phyloP scores from a whole-genome alignment of 2,113 vertebrate genomes.

The Chiloscyllium plagiosum region DNA sequence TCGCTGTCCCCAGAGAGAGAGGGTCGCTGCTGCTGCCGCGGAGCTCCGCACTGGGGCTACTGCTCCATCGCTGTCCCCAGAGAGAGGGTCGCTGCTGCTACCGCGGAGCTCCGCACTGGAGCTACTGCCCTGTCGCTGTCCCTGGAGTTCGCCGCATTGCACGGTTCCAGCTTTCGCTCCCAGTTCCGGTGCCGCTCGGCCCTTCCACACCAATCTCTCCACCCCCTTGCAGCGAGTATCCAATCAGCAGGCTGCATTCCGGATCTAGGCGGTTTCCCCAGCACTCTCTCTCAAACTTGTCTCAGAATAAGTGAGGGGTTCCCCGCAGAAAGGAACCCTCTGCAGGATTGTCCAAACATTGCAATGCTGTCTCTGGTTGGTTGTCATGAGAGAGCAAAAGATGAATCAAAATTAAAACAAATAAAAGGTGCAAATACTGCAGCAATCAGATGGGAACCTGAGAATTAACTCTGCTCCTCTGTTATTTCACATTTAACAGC shows the following conservation, averaged over 20 bases:
- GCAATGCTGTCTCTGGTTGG: neutral
- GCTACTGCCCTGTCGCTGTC: neutral
- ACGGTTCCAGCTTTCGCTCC: too few species aligned
- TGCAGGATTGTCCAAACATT: neutral
- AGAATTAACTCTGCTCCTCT: neutral
- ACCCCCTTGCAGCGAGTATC: neutral
- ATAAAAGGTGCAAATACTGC: neutral
- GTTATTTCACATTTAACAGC: neutral
- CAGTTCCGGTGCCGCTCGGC: neutral
- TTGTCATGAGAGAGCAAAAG: too few species aligned
- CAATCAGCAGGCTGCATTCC: neutral
- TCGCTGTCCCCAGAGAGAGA: too few species aligned
- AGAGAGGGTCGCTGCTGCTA: too few species aligned
- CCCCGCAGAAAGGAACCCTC: too few species aligned
- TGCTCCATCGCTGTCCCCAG: too few species aligned
- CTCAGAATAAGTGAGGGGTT: too few species aligned
- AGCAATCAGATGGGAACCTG: neutral
- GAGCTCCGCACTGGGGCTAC: neutral
- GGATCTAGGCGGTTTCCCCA: neutral
- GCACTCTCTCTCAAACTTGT: too few species aligned
- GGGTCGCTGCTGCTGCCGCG: too few species aligned
- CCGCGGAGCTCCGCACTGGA: too few species aligned
- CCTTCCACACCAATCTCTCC: too few species aligned
- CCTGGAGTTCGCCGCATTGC: too few species aligned
- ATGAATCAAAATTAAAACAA: neutral